Conservation (phyloP, 1,140 invertebrate species). For the Apis dorsata region DNA sequence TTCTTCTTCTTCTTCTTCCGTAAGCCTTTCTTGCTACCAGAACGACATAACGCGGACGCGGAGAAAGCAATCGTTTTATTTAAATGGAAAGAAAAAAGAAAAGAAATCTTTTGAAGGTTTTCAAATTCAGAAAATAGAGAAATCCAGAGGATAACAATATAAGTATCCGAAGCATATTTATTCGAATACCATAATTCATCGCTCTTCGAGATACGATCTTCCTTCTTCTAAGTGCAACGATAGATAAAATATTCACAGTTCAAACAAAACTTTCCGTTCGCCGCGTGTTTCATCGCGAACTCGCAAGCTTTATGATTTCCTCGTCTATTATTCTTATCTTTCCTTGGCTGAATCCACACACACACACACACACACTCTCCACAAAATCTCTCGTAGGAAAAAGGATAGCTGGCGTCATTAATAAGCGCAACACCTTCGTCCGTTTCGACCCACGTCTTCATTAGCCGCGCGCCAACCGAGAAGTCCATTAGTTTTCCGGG, state of each 20-base stretch:
- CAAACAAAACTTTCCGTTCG: background rate
- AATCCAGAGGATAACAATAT: background rate
- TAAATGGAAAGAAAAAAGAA: no score
- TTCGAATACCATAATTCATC: background rate
- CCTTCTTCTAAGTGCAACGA: background rate
- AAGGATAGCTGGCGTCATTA: slow-evolving; percentile 49
- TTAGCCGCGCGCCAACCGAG: slow-evolving; percentile 45
- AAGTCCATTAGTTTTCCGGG: slow-evolving; percentile 56
- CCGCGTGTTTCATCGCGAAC: background rate
- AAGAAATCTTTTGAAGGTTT: no score
- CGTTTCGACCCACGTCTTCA: slow-evolving; percentile 60
- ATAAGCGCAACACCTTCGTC: slow-evolving; percentile 62
- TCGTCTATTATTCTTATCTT: background rate
- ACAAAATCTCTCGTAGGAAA: slow-evolving; percentile 5
- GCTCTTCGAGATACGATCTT: background rate
- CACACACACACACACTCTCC: no score
- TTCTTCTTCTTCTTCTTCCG: background rate
- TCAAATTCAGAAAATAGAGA: background rate
- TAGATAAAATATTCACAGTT: background rate
- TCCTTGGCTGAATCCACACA: no score
- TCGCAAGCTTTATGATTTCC: background rate
- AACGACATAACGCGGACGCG: no score
- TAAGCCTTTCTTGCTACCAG: background rate
- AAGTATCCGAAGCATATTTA: background rate
- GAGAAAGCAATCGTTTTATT: no score